Conservation (phyloP, 2,797 vertebrate genomes). For the Molossus alvarezi region DNA sequence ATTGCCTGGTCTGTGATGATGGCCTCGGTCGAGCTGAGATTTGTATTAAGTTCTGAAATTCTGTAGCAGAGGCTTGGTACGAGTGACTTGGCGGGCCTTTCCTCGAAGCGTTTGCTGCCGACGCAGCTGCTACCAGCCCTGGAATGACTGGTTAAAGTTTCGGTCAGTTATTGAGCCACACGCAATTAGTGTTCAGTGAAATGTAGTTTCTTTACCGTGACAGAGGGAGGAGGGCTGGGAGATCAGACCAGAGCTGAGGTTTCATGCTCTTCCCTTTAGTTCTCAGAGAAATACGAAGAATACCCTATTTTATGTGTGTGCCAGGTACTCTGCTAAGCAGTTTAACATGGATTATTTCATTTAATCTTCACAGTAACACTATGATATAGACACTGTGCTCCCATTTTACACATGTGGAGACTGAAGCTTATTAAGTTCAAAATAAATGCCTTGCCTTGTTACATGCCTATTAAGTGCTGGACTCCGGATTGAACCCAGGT, state of each 20-base stretch:
- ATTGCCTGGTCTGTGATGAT: background rate
- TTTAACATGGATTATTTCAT: background rate
- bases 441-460: background rate
- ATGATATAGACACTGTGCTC: background rate
- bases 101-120: background rate
- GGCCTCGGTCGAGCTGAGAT: background rate
- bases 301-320: background rate
- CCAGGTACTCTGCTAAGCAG: background rate
- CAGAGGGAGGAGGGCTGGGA: background rate
- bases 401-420: background rate
- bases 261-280: background rate
- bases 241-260: background rate
- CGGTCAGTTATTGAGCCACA: background rate
- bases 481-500: background rate
- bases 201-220: background rate
- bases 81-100: background rate
- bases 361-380: background rate
- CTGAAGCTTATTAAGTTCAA: background rate
- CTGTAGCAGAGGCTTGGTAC: background rate
- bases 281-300: background rate
- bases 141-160: background rate
- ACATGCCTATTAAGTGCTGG: background rate
- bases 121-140: background rate
- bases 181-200: background rate
- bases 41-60: background rate